phyloP scores from a whole-genome alignment of 2,888 invertebrate species.

The Macrosoma leucophasiata region DNA sequence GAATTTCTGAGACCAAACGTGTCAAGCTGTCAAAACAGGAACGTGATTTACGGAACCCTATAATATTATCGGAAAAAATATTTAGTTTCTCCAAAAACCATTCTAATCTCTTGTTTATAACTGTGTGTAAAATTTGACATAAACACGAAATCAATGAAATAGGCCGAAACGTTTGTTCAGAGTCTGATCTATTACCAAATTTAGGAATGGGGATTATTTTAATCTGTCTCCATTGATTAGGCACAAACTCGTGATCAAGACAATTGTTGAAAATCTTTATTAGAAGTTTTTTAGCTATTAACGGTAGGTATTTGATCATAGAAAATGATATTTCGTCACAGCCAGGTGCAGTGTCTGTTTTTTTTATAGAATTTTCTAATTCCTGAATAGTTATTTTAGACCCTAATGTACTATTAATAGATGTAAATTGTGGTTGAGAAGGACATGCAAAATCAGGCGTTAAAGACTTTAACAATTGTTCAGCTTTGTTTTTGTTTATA shows the following conservation, averaged over 20 bases:
- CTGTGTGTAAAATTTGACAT: constrained; percentile 23
- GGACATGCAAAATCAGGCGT: constrained; percentile 3
- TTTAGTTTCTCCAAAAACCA: constrained; percentile 22
- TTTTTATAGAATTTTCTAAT: constrained; percentile 2
- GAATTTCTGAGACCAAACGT: constrained; percentile 12
- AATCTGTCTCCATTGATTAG: constrained; percentile 11
- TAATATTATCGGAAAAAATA: constrained; percentile 10
- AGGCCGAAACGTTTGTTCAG: constrained; percentile 9
- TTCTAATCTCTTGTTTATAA: constrained; percentile 21
- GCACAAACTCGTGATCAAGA: constrained; percentile 8
- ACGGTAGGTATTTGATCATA: constrained; percentile 16
- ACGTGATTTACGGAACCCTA: constrained; percentile 18
- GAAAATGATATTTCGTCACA: constrained; percentile 19
- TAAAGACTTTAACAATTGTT: background rate
- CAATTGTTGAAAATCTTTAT: constrained; percentile 13
- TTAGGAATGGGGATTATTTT: constrained; percentile 14
- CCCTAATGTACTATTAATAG: constrained; percentile 1
- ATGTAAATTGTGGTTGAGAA: background rate
- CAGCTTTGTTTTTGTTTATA: background rate
- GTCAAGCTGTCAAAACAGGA: constrained; percentile 19
- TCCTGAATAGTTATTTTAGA: background rate
- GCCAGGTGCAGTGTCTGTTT: constrained; percentile 1
- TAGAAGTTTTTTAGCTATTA: constrained; percentile 11
- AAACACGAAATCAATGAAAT: constrained; percentile 21
- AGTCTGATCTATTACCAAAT: too few relatives aligned